A percentile compares a stretch with the other conserved stretches of the same genome.
Evolutionary conservation across 1,140 invertebrate genomes (phyloP).

Genomic region (Drosophila jambulina): DNA sequence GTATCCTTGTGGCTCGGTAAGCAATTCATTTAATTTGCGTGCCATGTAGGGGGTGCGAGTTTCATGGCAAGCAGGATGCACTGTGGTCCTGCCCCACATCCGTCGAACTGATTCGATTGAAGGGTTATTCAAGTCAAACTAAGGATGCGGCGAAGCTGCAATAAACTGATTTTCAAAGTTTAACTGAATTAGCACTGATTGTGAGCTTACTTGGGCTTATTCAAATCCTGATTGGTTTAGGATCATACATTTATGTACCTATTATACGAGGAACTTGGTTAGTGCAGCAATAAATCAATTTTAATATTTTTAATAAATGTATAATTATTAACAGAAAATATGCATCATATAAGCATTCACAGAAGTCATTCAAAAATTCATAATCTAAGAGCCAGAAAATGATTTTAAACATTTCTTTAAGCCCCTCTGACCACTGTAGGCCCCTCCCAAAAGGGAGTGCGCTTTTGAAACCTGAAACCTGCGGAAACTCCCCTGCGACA

Average conservation of each 20-base stretch:
- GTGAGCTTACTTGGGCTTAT: neutral
- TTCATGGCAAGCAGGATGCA: constrained; percentile 22
- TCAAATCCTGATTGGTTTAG: neutral
- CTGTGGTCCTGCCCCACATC: constrained; percentile 16
- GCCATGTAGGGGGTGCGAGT: constrained; percentile 52
- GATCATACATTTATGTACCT: too few relatives aligned
- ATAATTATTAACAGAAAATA: too few relatives aligned
- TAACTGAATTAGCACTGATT: neutral
- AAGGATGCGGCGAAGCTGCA: neutral
- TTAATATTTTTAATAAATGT: too few relatives aligned
- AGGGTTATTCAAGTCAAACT: constrained; percentile 2
- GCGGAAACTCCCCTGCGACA: constrained; percentile 35
- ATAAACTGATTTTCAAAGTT: constrained; percentile 1
- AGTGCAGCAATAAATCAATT: too few relatives aligned
- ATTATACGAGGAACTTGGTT: too few relatives aligned
- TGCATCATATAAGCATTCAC: too few relatives aligned
- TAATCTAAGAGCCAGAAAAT: too few relatives aligned
- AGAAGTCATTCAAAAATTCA: too few relatives aligned
- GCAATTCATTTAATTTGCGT: constrained; percentile 83
- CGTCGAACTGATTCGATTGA: constrained; percentile 13
- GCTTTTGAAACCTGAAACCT: constrained; percentile 34
- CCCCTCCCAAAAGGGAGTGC: neutral
- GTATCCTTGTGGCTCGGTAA: constrained; percentile 50
- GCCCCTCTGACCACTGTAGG: constrained; percentile 15
- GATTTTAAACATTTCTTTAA: neutral